A percentile compares a stretch with the other conserved stretches of the same genome.
These are phyloP conservation scores for Microtus richardsoni DNA, from an alignment of 2,113 vertebrate species.

Conservation along the genomic window DNA sequence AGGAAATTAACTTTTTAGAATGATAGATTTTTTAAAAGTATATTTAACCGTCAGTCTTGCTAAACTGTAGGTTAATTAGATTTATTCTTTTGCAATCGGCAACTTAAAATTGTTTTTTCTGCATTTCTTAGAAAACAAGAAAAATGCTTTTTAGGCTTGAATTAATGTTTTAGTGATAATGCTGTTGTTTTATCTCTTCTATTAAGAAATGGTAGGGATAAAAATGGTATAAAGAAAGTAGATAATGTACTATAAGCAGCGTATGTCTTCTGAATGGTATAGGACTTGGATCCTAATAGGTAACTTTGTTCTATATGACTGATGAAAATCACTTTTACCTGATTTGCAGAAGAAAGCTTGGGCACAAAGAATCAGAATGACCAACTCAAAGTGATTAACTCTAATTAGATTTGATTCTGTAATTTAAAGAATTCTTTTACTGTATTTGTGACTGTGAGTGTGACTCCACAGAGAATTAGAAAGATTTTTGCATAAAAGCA, in stretches of 20 bases:
- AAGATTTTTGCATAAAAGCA: constrained; percentile 25
- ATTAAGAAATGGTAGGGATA: background rate
- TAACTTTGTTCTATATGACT: background rate
- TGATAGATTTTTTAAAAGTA: background rate
- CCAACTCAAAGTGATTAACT: constrained; percentile 24
- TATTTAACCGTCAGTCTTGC: constrained; percentile 33
- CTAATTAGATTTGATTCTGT: constrained; percentile 39
- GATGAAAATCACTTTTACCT: constrained; percentile 36
- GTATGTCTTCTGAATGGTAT: background rate
- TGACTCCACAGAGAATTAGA: constrained; percentile 39
- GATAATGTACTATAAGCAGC: constrained; percentile 8
- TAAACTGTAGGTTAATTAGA: constrained; percentile 12
- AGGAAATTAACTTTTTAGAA: background rate
- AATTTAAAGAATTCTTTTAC: constrained; percentile 29
- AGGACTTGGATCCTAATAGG: background rate
- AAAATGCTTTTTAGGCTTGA: constrained; percentile 21
- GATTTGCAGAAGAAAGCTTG: background rate
- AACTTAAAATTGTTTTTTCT: background rate
- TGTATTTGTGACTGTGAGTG: constrained; percentile 52
- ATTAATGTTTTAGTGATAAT: constrained; percentile 25
- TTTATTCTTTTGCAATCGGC: constrained; percentile 1
- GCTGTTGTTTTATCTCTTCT: background rate
- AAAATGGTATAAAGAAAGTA: background rate
- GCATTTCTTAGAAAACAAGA: constrained; percentile 17
- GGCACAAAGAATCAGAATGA: constrained; percentile 2